Evolutionary conservation across 37 sponge, comb jelly and placozoan genomes (phyloP), one percentile per base, ranked within the genome.

Genomic region (Beroe forskalii): DNA sequence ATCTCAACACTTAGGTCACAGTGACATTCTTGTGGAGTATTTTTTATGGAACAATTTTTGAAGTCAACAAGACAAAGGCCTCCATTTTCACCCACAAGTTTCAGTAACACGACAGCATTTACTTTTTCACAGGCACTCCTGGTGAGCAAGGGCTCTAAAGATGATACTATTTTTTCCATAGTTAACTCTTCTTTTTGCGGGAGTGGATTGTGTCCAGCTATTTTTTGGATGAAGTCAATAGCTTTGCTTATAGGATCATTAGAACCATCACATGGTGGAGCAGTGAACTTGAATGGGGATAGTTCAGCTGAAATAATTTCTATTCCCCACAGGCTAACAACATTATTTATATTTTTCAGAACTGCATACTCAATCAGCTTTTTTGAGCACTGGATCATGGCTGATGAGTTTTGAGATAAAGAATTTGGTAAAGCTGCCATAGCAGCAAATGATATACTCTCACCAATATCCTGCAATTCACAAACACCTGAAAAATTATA

Each of bases 161-260:
- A 35, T 23, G 24, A 2, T 0, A 80, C 42, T 14, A 80, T 41
- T 41, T 41, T 24, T n/a, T 41, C 55, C 3, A 80, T 80, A 37
- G 86, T 24, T 8, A 80, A 80, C 30, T 80, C 27, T 30, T 80
- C 86, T 44, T 44, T 41, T 44, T 23, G 30, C 6, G 86, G 86
- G 8, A 80, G 86, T 23, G 86, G 86, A 44, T 80, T 80, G 28
- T 80, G 44, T 40, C 86, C 86, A 27, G 86, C 86, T 38, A 80
- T 32, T 27, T 80, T 80, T 3, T 80, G 44, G 43, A 80, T 80
- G n/a, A 80, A 44, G 22, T 80, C 42, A 22, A 80, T 44, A 20
- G 30, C 44, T 24, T 12, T 80, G 2, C 48, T 41, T 41, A 44
- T 14, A 6, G 86, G 86, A 44, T 80, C 55, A 23, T 32, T 22